These are phyloP conservation scores for Drosophila greeni DNA, from an alignment of 2,888 invertebrate genomes.

Conservation along the genomic window DNA sequence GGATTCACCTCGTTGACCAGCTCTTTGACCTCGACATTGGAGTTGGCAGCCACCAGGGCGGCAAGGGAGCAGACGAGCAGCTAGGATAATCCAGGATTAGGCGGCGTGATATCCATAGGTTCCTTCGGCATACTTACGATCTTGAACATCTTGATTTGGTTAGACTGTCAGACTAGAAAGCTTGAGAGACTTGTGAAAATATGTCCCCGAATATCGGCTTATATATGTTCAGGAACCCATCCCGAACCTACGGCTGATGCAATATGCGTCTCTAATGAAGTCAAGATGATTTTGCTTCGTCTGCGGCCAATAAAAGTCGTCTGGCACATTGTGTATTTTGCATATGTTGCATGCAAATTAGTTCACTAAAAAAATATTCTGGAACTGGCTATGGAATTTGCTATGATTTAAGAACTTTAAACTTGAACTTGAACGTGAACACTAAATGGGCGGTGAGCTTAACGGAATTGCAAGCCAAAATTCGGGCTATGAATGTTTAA, in stretches of 20 bases:
- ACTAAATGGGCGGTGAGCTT: neutral
- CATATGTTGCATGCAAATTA: conserved; percentile 26
- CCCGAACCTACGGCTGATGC: conserved; percentile 23
- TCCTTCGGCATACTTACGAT: conserved; percentile 48
- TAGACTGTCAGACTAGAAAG: conserved; percentile 42
- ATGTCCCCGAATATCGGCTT: conserved; percentile 32
- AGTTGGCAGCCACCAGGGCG: conserved; percentile 53
- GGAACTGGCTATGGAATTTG: neutral
- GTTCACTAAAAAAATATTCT: conserved; percentile 3
- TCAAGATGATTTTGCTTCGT: conserved; percentile 17
- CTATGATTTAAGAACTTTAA: neutral
- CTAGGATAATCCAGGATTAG: conserved; percentile 38
- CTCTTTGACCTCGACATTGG: conserved; percentile 49
- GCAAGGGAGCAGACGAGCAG: conserved; percentile 56
- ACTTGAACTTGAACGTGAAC: neutral
- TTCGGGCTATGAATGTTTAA: conserved; percentile 4
- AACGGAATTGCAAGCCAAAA: neutral
- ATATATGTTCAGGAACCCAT: conserved; percentile 44
- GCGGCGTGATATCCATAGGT: conserved; percentile 2
- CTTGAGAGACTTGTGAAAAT: conserved; percentile 57
- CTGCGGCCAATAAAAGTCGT: conserved; percentile 20
- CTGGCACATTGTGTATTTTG: conserved; percentile 9
- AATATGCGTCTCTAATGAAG: conserved; percentile 19
- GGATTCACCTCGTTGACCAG: conserved; percentile 60
- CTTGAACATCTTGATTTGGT: conserved; percentile 61